These are phyloP conservation scores for Drosophila emarginata DNA, from an alignment of 2,888 invertebrate species.

Conservation along the genomic window DNA sequence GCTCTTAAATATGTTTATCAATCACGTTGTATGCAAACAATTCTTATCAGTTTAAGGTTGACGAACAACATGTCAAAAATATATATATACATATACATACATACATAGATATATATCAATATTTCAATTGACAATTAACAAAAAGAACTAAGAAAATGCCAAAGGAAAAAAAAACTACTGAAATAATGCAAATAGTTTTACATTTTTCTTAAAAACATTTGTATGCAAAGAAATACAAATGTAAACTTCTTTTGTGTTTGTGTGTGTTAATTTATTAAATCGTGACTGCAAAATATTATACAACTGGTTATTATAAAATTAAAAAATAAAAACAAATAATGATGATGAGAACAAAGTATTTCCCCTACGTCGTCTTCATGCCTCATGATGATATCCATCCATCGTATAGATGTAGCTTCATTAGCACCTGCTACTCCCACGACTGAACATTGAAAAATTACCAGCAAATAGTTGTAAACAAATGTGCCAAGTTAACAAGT, in stretches of 20 bases:
- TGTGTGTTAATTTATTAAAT: slow-evolving; percentile 25
- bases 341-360: not conserved
- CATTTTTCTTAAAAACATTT: not conserved
- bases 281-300: slow-evolving; percentile 54
- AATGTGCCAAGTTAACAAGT: slow-evolving; percentile 50
- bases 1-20: not conserved
- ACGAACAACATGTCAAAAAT: not conserved
- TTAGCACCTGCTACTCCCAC: slow-evolving; percentile 51
- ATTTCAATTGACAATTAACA: not conserved
- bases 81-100: not conserved
- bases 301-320: slow-evolving; percentile 39
- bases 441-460: slow-evolving; percentile 26
- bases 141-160: not conserved
- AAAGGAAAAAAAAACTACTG: not conserved
- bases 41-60: not conserved
- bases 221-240: no score
- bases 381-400: slow-evolving; percentile 16
- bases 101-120: not conserved
- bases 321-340: slow-evolving; percentile 19
- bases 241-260: no score
- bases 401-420: slow-evolving; percentile 39
- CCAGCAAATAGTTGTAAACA: slow-evolving; percentile 52
- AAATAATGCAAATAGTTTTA: not conserved
- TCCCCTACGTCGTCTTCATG: no score
- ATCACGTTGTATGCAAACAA: slow-evolving; percentile 9